These are phyloP conservation scores for Microcebus murinus DNA, from an alignment of 2,113 vertebrate species.

Conservation along the genomic window DNA sequence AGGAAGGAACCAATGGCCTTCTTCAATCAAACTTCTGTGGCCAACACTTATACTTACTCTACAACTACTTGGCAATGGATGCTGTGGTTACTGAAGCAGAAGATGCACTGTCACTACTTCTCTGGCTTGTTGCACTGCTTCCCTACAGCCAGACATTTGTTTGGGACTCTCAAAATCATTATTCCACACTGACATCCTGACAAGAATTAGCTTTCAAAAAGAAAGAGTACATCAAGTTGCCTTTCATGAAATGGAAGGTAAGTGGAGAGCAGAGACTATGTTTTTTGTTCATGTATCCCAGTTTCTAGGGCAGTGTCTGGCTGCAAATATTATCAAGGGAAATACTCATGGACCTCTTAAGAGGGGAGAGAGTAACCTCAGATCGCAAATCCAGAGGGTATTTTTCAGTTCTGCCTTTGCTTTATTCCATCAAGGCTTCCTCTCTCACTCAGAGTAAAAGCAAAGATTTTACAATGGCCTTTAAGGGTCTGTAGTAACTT, in stretches of 20 bases:
- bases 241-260: neutral
- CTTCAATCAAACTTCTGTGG: neutral
- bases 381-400: neutral
- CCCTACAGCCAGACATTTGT: neutral
- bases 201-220: neutral
- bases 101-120: neutral
- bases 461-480: neutral
- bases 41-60: neutral
- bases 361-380: neutral
- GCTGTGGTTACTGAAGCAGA: neutral
- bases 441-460: neutral
- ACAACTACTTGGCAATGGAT: neutral
- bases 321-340: neutral
- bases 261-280: neutral
- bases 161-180: neutral
- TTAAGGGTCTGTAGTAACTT: neutral
- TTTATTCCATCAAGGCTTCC: neutral
- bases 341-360: neutral
- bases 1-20: neutral
- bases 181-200: neutral
- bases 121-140: neutral
- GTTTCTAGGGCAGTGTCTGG: neutral
- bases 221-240: neutral
- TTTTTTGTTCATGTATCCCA: neutral
- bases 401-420: neutral